phyloP scores from a whole-genome alignment of 2,888 invertebrate genomes.

The Pyrochroa serraticornis region DNA sequence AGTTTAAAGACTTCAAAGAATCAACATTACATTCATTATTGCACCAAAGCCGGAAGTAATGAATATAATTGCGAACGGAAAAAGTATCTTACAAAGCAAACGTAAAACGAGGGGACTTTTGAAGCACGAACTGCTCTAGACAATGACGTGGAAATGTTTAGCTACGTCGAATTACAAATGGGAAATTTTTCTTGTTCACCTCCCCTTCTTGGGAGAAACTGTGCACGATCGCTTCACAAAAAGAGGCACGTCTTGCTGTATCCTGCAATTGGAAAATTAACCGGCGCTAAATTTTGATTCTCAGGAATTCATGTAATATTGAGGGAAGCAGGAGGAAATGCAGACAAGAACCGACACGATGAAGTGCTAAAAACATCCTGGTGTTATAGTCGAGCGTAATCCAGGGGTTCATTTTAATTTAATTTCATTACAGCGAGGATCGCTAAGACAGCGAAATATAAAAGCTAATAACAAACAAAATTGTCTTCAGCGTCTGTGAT shows the following conservation, averaged over 20 bases:
- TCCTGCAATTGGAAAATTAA: constrained; percentile 6
- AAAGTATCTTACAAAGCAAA: constrained; percentile 29
- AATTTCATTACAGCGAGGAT: constrained; percentile 18
- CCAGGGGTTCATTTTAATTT: constrained; percentile 23
- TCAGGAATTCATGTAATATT: not conserved
- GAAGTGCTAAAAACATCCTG: constrained; percentile 14
- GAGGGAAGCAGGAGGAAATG: not conserved
- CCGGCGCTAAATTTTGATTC: constrained; percentile 12
- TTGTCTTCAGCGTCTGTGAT: constrained; percentile 16
- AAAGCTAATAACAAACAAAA: constrained; percentile 18
- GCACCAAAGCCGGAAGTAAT: constrained; percentile 32
- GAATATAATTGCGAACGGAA: constrained; percentile 31
- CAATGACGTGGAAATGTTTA: constrained; percentile 17
- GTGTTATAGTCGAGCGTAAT: constrained; percentile 10
- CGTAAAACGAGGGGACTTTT: constrained; percentile 19
- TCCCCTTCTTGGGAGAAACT: constrained; percentile 1
- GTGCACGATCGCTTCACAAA: constrained; percentile 9
- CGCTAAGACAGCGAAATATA: constrained; percentile 12
- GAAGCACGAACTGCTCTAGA: constrained; percentile 15
- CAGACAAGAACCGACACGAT: constrained; percentile 4
- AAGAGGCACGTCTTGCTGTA: constrained; percentile 3
- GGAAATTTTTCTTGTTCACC: constrained; percentile 1
- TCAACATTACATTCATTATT: constrained; percentile 32
- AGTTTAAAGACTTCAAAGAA: constrained; percentile 33
- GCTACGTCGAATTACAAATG: constrained; percentile 12